Conservation (phyloP, 1,140 invertebrate species). For the Temnothorax curvispinosus region DNA sequence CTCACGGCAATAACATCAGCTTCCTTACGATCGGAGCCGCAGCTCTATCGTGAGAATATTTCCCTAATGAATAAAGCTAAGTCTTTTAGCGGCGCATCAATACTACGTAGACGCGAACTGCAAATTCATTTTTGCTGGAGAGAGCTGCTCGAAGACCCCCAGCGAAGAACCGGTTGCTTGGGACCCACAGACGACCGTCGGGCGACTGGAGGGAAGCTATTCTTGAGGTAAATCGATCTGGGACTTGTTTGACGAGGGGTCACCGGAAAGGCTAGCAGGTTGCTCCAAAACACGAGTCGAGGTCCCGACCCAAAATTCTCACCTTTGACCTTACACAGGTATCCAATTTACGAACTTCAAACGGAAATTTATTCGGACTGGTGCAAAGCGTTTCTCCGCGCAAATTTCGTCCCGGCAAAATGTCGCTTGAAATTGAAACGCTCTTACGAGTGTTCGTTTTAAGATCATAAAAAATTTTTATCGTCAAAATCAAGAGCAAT, state of each 20-base stretch:
- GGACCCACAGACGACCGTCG: constrained; percentile 23
- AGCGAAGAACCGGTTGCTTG: constrained; percentile 78
- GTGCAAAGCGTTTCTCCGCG: neutral
- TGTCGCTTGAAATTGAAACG: neutral
- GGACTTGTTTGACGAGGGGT: constrained; percentile 61
- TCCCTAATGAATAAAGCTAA: constrained; percentile 80
- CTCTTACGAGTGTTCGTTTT: neutral
- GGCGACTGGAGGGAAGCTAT: neutral
- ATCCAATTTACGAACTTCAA: constrained; percentile 35
- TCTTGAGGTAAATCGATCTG: constrained; percentile 43
- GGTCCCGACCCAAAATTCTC: constrained; percentile 71
- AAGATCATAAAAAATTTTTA: neutral
- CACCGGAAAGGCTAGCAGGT: constrained; percentile 69
- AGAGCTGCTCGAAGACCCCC: constrained; percentile 60
- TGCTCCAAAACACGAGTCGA: constrained; percentile 53
- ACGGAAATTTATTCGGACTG: neutral
- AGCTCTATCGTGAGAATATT: constrained; percentile 73
- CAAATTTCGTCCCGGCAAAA: neutral
- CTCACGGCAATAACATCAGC: constrained; percentile 31
- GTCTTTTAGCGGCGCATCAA: neutral
- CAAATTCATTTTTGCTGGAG: constrained; percentile 42
- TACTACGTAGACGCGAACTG: constrained; percentile 37
- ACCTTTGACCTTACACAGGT: constrained; percentile 78
- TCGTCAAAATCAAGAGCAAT: neutral
- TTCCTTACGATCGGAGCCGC: neutral